Evolutionary conservation across 1,140 invertebrate species (phyloP), one percentile per base, ranked within the genome.

Genomic region (Calephelis nemesis): DNA sequence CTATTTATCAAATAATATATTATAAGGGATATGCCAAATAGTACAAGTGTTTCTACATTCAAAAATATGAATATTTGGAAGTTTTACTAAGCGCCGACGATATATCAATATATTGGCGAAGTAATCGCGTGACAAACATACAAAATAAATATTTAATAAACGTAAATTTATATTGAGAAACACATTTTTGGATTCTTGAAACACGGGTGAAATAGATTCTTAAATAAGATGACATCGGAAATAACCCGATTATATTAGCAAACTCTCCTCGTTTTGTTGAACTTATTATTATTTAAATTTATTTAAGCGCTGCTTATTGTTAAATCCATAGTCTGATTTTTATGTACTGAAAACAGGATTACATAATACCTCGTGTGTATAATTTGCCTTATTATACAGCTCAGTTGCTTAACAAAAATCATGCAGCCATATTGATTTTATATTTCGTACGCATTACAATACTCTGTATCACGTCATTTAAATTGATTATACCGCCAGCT

Each of bases 231-330:
- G 11, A 11, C 39, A 30, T 39, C 54, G 30, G 4, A 12, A 10
- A 39, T 58, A 58, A 58, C 19, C 30, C 19, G 15, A 39, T 58
- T 30, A 15, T 39, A 30, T 58, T 45, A 15, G 30, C 19, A 6
- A 15, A 11, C 30, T 58, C 2, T 39, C 7, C 15, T 1, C 6
- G 30, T 58, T 58, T 58, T 58, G 4, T 11, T 30, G 54, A 39
- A 30, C 30, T 58, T 58, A 10, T 58, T 39, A 30, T 58, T 58
- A 58, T 58, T 58, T 39, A 58, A 58, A 60, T 60, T 60, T 40
- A n/a, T 60, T 30, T 60, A n/a, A 15, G 39, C 30, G 39, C 54
- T 60, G 54, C 39, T 7, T 60, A 60, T 60, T 39, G 19, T 60
- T 60, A 30, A 60, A 60, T 60, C 30, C 10, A 39, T 12, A 60